Base-by-base conservation (phyloP, 2,113 vertebrate genomes). In the Pseudorasbora parva region DNA sequence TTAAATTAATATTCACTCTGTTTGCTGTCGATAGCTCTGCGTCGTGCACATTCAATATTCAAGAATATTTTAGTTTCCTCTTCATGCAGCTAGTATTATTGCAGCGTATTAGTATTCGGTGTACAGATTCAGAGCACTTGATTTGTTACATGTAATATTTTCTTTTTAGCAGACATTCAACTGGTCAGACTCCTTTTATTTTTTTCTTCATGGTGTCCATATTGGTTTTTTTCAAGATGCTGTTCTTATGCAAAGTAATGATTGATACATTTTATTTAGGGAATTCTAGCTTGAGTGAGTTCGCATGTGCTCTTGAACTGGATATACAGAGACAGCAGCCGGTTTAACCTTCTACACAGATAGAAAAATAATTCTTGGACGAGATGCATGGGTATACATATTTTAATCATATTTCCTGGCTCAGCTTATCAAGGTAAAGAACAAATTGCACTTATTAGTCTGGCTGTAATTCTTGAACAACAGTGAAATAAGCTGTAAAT, bases 401-500 rank as follows among this genome's bases (percentile, higher is more conserved):
- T 33, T 12, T 19, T 10, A 33, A 75, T 30, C 47, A 30, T n/a
- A n/a, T 41, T 10, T 62, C n/a, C 33, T 45, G 33, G n/a, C 21
- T 78, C 14, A 62, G 12, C 45, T 62, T 45, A 19, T 45, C n/a
- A 15, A 77, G 10, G 2, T 56, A 23, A 77, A 59, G 75, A 78
- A 62, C 54, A 45, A 78, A 45, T 43, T 5, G 4, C 14, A 27
- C 12, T 23, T 59, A 21, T 19, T 25, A 76, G 2, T 15, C 19
- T 59, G 51, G 75, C 27, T 15, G 30, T 23, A 25, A 23, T 59
- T 41, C 3, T 8, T 2, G 8, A 51, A 51, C 12, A 2, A 49
- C 72, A 23, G 37, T 62, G 17, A 62, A 45, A 45, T 60, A 78
- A 78, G 76, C 3, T 78, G 33, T 7, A 45, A 78, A 78, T 60